Percentiles rank a stretch among this genome's conserved stretches.
Evolutionary conservation across 23 tunicate species (phyloP).

Genomic region (Trididemnum clinides): DNA sequence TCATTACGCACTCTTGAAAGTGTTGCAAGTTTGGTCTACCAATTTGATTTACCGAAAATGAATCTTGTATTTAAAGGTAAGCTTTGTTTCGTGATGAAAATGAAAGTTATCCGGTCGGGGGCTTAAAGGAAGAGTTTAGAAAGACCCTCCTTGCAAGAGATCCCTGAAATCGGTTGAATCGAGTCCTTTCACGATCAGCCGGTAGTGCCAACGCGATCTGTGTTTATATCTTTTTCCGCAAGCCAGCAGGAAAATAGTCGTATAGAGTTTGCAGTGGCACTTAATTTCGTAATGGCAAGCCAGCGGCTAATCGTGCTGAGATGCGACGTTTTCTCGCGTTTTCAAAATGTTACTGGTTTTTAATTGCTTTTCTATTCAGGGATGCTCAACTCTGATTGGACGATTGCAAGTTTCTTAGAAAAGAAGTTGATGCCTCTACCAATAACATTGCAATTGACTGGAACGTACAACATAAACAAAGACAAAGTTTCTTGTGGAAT

Average conservation of each 20-base stretch:
- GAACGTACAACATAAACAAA: constrained; percentile 83
- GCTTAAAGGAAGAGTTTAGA: not conserved
- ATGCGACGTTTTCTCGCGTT: too few species aligned
- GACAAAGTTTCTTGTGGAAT: constrained; percentile 93
- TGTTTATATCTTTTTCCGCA: too few species aligned
- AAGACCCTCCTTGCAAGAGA: too few species aligned
- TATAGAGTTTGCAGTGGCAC: too few species aligned
- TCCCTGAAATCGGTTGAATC: too few species aligned
- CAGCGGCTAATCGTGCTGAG: too few species aligned
- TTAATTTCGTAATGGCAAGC: too few species aligned
- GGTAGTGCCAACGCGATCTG: too few species aligned
- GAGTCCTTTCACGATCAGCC: too few species aligned
- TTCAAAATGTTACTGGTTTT: not conserved
- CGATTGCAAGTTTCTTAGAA: constrained; percentile 77
- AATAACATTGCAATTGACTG: constrained; percentile 75
- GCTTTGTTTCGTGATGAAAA: not conserved
- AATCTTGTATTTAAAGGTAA: constrained; percentile 84
- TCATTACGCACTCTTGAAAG: constrained; percentile 75
- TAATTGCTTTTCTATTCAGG: constrained; percentile 31
- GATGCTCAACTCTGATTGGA: constrained; percentile 87
- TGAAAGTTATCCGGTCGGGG: not conserved
- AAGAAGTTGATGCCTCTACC: constrained; percentile 85
- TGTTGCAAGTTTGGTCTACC: constrained; percentile 80
- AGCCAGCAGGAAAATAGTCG: too few species aligned
- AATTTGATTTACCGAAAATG: constrained; percentile 93